Conservation (phyloP, 2,113 vertebrate genomes). For the Lagopus leucura region DNA sequence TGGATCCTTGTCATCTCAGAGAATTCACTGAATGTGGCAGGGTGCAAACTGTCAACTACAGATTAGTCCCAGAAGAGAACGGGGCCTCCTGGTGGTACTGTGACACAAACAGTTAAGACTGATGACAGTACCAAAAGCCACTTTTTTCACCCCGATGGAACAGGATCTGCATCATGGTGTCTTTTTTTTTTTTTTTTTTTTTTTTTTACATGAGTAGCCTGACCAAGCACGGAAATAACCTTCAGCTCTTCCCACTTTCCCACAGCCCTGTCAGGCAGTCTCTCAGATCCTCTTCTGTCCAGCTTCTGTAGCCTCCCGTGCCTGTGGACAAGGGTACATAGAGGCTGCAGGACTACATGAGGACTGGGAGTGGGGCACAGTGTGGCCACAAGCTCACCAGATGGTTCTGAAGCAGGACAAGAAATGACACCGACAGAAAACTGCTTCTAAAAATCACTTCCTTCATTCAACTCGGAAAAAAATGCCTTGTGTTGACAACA, state of each 20-base stretch:
- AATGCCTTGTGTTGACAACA: neutral
- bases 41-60: accelerated
- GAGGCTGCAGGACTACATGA: accelerated
- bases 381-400: neutral
- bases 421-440: neutral
- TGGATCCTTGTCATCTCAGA: neutral
- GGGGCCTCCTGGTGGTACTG: neutral
- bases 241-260: neutral
- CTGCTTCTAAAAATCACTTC: neutral
- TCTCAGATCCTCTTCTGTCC: neutral
- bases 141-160: neutral
- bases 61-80: neutral
- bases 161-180: neutral
- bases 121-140: neutral
- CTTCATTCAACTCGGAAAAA: neutral
- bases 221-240: neutral
- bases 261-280: neutral
- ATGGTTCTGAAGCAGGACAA: neutral
- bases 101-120: neutral
- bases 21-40: neutral
- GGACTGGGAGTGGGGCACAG: neutral
- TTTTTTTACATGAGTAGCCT: neutral
- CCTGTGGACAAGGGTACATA: neutral
- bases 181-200: neutral
- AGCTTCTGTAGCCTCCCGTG: neutral